Percentiles rank a stretch among this genome's conserved stretches.
Conservation (phyloP, 2,113 vertebrate species). For the Vulpes lagopus region DNA sequence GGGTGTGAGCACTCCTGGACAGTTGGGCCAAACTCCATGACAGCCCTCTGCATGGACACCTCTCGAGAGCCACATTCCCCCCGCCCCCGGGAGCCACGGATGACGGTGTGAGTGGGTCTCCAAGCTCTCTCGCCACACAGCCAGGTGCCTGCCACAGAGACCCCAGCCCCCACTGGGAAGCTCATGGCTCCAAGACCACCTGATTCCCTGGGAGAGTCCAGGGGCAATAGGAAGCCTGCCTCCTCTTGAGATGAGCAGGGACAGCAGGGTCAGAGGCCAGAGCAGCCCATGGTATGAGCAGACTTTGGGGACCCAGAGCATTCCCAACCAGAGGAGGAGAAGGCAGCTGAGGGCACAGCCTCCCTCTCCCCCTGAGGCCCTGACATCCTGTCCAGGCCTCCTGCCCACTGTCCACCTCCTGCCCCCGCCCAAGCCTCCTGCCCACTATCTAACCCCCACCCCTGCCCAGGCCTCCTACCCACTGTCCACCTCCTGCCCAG, state of each 20-base stretch:
- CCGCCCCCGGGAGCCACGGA: no score
- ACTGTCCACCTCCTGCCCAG: background rate
- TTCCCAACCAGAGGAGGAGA: background rate
- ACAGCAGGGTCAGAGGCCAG: background rate
- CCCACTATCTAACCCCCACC: no score
- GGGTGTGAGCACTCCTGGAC: background rate
- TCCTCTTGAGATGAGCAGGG: background rate
- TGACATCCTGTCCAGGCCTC: background rate
- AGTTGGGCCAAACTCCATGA: background rate
- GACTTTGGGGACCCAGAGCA: background rate
- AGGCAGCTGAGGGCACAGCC: background rate
- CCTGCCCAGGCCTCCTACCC: background rate
- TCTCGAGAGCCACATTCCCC: background rate
- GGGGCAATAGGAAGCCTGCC: background rate
- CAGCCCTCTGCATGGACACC: background rate
- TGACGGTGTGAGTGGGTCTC: background rate
- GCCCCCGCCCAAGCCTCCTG: background rate
- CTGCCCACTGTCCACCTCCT: no score
- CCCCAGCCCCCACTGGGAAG: background rate
- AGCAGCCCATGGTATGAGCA: background rate
- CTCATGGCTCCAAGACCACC: background rate
- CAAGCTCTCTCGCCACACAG: rapidly evolving
- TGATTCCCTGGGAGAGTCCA: background rate
- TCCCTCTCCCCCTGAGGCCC: background rate
- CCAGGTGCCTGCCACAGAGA: background rate